Evolutionary conservation across 2,888 invertebrate species (phyloP).

Genomic region (Drosophila neonasuta): DNA sequence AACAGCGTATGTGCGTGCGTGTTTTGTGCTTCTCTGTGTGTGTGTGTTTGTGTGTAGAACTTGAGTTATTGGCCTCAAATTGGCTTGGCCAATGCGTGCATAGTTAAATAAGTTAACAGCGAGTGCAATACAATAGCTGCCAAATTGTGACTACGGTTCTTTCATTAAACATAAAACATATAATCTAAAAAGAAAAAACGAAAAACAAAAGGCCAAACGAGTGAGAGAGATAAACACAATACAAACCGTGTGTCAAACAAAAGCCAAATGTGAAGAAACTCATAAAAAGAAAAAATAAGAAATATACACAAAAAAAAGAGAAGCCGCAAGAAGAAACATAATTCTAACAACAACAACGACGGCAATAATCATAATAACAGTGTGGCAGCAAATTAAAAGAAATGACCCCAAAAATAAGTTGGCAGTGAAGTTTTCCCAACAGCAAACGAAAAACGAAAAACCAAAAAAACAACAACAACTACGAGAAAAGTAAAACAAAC

Average conservation of each 20-base stretch:
- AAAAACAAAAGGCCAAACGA: constrained; percentile 51
- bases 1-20: constrained; percentile 30
- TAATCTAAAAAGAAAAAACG: constrained; percentile 38
- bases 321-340: constrained; percentile 42
- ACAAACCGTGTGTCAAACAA: constrained; percentile 59
- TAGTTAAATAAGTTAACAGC: constrained; percentile 20
- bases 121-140: constrained; percentile 27
- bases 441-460: constrained; percentile 25
- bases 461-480: constrained; percentile 21
- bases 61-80: constrained; percentile 58
- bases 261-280: constrained; percentile 74
- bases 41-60: constrained; percentile 36
- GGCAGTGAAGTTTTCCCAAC: constrained; percentile 41
- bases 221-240: constrained; percentile 26
- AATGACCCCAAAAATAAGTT: constrained; percentile 62
- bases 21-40: constrained; percentile 27
- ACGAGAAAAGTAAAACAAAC: constrained; percentile 22
- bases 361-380: constrained; percentile 50
- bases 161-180: constrained; percentile 8
- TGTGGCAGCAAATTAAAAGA: constrained; percentile 64
- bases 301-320: constrained; percentile 19
- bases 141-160: constrained; percentile 23
- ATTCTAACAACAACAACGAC: constrained; percentile 37
- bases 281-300: constrained; percentile 55
- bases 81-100: constrained; percentile 45